Conservation (phyloP, 2,797 vertebrate species). For the Pantherophis alleghaniensis region DNA sequence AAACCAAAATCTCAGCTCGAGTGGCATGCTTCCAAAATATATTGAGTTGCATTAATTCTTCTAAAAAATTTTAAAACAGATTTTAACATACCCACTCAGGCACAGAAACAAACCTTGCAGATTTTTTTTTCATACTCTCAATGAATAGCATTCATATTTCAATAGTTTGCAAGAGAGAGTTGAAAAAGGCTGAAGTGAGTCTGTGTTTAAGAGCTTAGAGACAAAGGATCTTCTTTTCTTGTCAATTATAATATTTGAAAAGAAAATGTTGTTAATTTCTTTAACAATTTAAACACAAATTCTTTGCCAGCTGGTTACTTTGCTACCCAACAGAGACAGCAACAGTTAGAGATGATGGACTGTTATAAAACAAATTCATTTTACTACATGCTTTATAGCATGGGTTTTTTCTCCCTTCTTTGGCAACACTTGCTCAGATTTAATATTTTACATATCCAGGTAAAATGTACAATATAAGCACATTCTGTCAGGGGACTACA, state of each 20-base stretch:
- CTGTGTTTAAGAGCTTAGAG: constrained; percentile 15
- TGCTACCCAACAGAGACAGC: neutral
- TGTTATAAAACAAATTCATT: neutral
- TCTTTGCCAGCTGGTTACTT: neutral
- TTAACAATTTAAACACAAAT: neutral
- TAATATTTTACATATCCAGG: neutral
- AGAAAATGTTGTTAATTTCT: constrained; percentile 17
- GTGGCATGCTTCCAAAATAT: neutral
- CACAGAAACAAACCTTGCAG: neutral
- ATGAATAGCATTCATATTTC: neutral
- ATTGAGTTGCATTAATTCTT: neutral
- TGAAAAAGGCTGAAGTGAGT: neutral
- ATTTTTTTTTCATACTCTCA: neutral
- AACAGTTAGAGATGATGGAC: neutral
- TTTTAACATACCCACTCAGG: neutral
- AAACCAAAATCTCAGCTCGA: neutral
- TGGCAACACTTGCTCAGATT: neutral
- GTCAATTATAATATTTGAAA: constrained; percentile 15
- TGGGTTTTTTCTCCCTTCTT: neutral
- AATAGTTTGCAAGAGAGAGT: neutral
- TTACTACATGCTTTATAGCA: neutral
- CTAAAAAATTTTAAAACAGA: neutral
- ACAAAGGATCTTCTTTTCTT: neutral
- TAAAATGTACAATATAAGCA: neutral
- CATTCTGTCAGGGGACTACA: neutral